phyloP scores from a whole-genome alignment of 2,888 invertebrate species.

The Brenthis hecate region DNA sequence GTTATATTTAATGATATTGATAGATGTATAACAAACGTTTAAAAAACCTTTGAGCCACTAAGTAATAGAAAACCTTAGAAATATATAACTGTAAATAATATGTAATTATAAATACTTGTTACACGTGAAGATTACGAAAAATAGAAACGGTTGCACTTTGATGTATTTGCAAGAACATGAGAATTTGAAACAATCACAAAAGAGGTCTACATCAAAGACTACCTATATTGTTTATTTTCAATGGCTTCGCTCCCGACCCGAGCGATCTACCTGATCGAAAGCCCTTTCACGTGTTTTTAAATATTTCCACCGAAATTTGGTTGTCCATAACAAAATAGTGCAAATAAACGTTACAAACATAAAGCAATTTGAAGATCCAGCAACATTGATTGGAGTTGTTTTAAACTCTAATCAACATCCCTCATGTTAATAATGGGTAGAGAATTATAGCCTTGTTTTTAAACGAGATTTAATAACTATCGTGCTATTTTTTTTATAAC shows the following conservation, averaged over 20 bases:
- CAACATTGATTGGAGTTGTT: neutral
- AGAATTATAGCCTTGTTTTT: conserved; percentile 16
- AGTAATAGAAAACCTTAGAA: no score
- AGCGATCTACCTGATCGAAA: conserved; percentile 27
- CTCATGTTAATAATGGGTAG: neutral
- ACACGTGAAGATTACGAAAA: neutral
- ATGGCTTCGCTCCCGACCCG: conserved; percentile 16
- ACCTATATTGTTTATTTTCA: conserved; percentile 21
- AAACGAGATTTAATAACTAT: neutral
- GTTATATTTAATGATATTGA: no score
- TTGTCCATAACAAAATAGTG: conserved; percentile 13
- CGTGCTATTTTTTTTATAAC: conserved; percentile 14
- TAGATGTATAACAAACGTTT: no score
- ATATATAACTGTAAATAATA: no score
- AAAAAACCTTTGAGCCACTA: no score
- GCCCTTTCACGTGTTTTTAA: conserved; percentile 12
- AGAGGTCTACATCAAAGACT: conserved; percentile 18
- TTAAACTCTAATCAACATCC: neutral
- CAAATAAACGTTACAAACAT: neutral
- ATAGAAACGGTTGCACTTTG: conserved; percentile 1
- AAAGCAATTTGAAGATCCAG: neutral
- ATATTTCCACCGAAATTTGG: neutral
- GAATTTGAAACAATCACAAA: conserved; percentile 20
- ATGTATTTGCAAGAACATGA: neutral
- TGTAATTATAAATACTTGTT: no score